Evolutionary conservation across 1,140 invertebrate genomes (phyloP).

Genomic region (Drosophila triauraria): DNA sequence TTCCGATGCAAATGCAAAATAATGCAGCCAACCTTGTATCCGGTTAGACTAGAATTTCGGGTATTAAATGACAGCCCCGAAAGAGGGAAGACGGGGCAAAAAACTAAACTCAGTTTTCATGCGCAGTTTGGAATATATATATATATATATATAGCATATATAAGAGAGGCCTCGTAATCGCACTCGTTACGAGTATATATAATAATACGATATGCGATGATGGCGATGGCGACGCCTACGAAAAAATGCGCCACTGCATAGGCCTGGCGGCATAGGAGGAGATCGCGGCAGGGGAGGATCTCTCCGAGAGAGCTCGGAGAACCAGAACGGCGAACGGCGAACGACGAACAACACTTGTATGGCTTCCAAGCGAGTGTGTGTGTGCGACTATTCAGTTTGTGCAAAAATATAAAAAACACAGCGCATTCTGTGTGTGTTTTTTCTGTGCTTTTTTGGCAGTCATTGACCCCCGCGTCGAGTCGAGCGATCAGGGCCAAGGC

Average conservation of each 20-base stretch:
- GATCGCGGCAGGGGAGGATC: neutral
- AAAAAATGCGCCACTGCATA: conserved; percentile 79
- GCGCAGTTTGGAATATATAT: conserved; percentile 30
- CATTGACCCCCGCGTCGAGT: conserved; percentile 70
- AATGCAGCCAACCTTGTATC: conserved; percentile 84
- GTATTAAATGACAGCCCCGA: conserved; percentile 75
- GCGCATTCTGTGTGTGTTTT: conserved; percentile 35
- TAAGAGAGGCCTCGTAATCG: neutral
- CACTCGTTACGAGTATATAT: conserved; percentile 1
- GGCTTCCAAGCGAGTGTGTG: conserved; percentile 22
- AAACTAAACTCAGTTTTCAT: conserved; percentile 58
- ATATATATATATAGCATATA: conserved; percentile 1
- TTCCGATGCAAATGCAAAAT: conserved; percentile 72
- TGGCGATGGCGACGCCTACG: conserved; percentile 60
- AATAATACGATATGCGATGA: conserved; percentile 13
- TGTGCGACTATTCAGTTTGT: conserved; percentile 74
- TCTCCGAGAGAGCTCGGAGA: conserved; percentile 15
- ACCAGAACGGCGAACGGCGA: conserved; percentile 59
- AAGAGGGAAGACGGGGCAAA: conserved; percentile 54
- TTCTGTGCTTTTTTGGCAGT: conserved; percentile 68
- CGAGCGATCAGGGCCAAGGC: conserved; percentile 62
- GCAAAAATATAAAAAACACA: conserved; percentile 44
- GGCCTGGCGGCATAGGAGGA: conserved; percentile 5
- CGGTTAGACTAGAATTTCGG: conserved; percentile 84
- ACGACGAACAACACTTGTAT: conserved; percentile 57